Conservation (phyloP, 2,888 invertebrate genomes). For the Leptinotarsa peninsularis region DNA sequence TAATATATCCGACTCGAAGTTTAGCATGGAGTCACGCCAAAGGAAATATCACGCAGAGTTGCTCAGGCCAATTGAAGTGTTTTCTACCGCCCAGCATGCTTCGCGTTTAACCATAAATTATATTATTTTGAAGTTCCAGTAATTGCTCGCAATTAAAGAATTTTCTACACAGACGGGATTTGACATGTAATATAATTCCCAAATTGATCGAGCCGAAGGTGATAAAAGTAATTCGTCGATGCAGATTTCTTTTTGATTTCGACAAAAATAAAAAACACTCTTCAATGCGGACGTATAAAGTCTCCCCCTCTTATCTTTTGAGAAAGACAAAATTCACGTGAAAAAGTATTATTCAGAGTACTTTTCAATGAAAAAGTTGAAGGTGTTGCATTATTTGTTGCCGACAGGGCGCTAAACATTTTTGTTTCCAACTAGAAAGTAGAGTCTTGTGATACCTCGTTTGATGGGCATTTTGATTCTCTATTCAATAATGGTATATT, state of each 20-base stretch:
- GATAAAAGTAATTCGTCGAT: not conserved
- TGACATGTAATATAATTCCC: constrained; percentile 4
- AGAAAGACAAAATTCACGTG: too few species aligned
- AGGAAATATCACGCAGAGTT: constrained; percentile 47
- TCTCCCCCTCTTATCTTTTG: too few species aligned
- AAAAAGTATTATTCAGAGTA: too few species aligned
- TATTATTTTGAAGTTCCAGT: constrained; percentile 30
- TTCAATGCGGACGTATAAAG: too few species aligned
- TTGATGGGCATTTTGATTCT: too few species aligned
- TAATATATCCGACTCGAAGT: constrained; percentile 25
- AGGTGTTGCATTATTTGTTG: too few species aligned
- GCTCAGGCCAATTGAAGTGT: constrained; percentile 43
- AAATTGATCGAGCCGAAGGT: not conserved
- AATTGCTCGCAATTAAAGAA: constrained; percentile 25
- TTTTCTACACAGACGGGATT: constrained; percentile 7
- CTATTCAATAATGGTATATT: too few species aligned
- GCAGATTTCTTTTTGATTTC: not conserved
- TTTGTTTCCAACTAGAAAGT: too few species aligned
- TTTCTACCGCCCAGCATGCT: constrained; percentile 44
- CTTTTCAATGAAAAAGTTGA: too few species aligned
- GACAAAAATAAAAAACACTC: too few species aligned
- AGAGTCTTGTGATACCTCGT: too few species aligned
- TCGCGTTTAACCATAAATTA: constrained; percentile 37
- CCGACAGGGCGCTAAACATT: too few species aligned
- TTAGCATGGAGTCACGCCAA: constrained; percentile 46